Base-by-base conservation (phyloP, 2,797 vertebrate species). In the Enoplosus armatus region DNA sequence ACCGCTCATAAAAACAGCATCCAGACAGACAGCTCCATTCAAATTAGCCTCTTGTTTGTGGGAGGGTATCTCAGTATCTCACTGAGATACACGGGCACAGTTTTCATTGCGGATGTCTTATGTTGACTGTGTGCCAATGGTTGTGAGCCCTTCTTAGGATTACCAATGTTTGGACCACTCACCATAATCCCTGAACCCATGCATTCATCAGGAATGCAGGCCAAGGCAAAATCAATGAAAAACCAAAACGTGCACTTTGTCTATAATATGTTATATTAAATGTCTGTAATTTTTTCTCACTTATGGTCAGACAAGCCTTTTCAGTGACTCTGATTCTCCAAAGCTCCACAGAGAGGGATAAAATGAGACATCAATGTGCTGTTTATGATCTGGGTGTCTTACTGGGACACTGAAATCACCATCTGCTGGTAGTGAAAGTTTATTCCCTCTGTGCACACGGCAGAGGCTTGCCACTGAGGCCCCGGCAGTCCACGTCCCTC, bases 391-490 rank as follows among this genome's bases (percentile, higher is more conserved):
- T 58, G 45, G 35, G 69, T 82, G 71, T 84, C 83, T 85, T 66
- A 61, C 87, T 72, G 81, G 77, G 87, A 69, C 43, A 67, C 56
- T 80, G 74, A 84, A 90, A 86, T 77, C 80, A 80, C 85, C 92
- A 93, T 94, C 91, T 92, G 91, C 85, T 79, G 66, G 72, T 75
- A 68, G 68, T 84, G 82, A 93, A 93, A 84, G 80, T 90, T 83
- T 90, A 85, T 92, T 87, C 77, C 80, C 82, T 77, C 70, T n/a
- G 72, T 82, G 84, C 77, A 56, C 62, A 45, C 27, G 63, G 61
- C 43, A 22, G 54, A 55, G 75, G 24, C 73, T 53, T 48, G 59
- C 71, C 12, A 68, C 83, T 45, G 72, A 78, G 51, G 56, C 70
- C 72, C 61, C 56, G 80, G 79, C 43, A 22, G 62, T 37, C 75